Evolutionary conservation across 2,888 invertebrate species (phyloP), one percentile per base, ranked within the genome.

Genomic region (Epicampocera succincta): DNA sequence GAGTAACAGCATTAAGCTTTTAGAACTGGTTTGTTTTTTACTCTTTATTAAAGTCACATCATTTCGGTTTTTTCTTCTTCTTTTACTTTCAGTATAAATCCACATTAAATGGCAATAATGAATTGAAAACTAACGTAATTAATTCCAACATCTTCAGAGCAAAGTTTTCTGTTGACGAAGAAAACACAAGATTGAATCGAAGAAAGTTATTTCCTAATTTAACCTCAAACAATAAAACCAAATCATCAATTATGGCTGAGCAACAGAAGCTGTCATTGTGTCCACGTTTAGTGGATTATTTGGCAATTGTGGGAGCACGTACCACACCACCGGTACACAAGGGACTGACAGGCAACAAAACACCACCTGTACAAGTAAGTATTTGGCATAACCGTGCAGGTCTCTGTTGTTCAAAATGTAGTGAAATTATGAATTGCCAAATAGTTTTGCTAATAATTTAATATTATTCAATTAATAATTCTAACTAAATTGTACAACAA

Each of bases 241-340:
- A 25, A 72, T 76, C 66, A 61, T 25, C 25, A 60, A 79, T 48
- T 81, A 90, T 91, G 90, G 90, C 91, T 60, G 94, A 94, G 88
- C 92, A 93, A 86, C 96, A 96, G 91, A 95, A 95, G 90, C 95
- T 95, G 90, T 95, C 95, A 88, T 91, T 97, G 87, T 97, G 96
- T 90, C 96, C 96, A 88, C 94, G 96, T 86, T 92, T 97, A 89
- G 95, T 96, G 92, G 99, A 99, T 93, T 99, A 99, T 92, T 93
- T 99, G 90, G 97, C 99, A 86, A 97, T 99, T 89, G 98, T 99
- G 87, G 99, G 99, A 87, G 96, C 97, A 38, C 93, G 96, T 85
- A 95, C 96, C 84, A 93, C 91, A 80, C 92, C 93, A 86, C 93
- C 93, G 13, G 87, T 87, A 76, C 89, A 87, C 66, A 87, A 94